These are phyloP conservation scores for Phoronis australis DNA, from an alignment of 2,888 invertebrate species.

Conservation along the genomic window DNA sequence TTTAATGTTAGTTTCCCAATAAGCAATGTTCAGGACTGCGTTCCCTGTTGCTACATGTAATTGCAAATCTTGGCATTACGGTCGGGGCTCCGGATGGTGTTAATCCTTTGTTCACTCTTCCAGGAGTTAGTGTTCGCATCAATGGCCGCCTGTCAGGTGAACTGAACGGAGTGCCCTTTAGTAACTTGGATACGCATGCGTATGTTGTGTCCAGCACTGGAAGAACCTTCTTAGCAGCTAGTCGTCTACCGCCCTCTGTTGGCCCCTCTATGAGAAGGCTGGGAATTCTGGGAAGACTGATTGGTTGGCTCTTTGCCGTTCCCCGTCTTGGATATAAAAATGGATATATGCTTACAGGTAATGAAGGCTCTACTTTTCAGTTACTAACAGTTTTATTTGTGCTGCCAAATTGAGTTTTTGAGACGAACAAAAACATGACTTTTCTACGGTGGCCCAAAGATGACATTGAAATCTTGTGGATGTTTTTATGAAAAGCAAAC, in stretches of 20 bases:
- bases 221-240: slow-evolving; percentile 73
- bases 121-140: slow-evolving; percentile 77
- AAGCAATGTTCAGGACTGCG: no score
- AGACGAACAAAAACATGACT: no score
- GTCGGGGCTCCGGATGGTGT: background rate
- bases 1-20: no score
- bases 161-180: slow-evolving; percentile 71
- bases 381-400: no score
- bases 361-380: no score
- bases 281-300: slow-evolving; percentile 73
- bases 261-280: slow-evolving; percentile 79
- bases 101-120: slow-evolving; percentile 19
- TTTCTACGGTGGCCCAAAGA: no score
- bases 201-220: slow-evolving; percentile 71
- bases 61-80: no score
- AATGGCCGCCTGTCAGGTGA: slow-evolving; percentile 81
- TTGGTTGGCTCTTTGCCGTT: slow-evolving; percentile 92
- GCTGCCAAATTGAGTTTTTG: no score
- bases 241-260: slow-evolving; percentile 68
- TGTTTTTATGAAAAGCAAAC: no score
- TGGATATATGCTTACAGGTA: slow-evolving; percentile 70
- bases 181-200: slow-evolving; percentile 78
- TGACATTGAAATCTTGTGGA: no score
- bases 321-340: slow-evolving; percentile 68
- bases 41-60: no score